A percentile compares a stretch with the other conserved stretches of the same genome.
Evolutionary conservation across 2,888 invertebrate genomes (phyloP).

Genomic region (Theretra japonica): DNA sequence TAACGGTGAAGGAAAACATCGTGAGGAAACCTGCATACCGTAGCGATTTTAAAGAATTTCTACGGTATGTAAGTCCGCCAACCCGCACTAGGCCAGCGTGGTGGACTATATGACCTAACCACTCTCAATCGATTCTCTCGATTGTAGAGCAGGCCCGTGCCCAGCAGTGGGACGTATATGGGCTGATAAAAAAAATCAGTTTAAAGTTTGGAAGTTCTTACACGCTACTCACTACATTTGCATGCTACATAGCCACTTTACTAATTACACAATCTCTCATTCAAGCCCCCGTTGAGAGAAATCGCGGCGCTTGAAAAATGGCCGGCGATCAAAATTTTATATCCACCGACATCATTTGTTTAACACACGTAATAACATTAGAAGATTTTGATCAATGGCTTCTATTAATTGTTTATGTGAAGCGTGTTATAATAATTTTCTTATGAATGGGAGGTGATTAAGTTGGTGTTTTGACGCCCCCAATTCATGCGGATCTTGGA

Average conservation of each 20-base stretch:
- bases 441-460: slow-evolving; percentile 21
- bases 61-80: no score
- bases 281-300: background rate
- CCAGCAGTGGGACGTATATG: no score
- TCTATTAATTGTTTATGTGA: slow-evolving; percentile 22
- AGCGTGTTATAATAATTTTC: slow-evolving; percentile 15
- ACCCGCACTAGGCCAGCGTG: no score
- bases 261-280: background rate
- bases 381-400: slow-evolving; percentile 22
- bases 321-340: background rate
- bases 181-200: no score
- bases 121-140: no score
- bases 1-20: no score
- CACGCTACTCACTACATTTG: background rate
- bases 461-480: slow-evolving; percentile 18
- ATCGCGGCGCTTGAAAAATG: slow-evolving; percentile 16
- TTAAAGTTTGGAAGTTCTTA: background rate
- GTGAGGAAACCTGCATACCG: no score
- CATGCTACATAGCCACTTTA: slow-evolving; percentile 9
- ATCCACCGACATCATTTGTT: background rate
- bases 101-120: no score
- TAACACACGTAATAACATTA: slow-evolving; percentile 22
- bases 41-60: no score
- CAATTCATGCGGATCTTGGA: slow-evolving; percentile 17
- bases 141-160: no score